phyloP scores from a whole-genome alignment of 2,113 vertebrate species.

The Semnopithecus entellus region DNA sequence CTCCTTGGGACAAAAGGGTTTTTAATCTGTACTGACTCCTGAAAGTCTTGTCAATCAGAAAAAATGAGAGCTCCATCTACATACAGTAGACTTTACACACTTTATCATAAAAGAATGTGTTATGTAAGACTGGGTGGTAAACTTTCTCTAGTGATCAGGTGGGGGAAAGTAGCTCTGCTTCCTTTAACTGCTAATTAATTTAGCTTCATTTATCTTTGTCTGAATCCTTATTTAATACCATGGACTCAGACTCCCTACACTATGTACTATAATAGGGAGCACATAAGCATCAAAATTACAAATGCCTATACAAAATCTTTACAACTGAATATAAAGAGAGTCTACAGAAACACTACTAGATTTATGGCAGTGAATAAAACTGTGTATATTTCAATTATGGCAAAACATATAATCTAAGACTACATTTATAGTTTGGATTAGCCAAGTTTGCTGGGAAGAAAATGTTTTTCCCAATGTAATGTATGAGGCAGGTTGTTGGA shows the following conservation, averaged over 20 bases:
- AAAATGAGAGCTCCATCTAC: neutral
- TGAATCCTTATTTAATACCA: slow-evolving; percentile 22
- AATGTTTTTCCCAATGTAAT: neutral
- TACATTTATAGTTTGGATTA: neutral
- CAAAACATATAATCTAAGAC: neutral
- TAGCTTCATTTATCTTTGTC: neutral
- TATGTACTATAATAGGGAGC: neutral
- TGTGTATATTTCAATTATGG: neutral
- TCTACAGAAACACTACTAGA: neutral
- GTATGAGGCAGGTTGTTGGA: neutral
- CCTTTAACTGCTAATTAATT: neutral
- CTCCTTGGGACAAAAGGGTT: neutral
- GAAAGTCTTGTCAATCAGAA: slow-evolving; percentile 1
- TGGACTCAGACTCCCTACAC: neutral
- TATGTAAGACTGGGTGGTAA: neutral
- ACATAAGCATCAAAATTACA: neutral
- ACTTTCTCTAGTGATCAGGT: neutral
- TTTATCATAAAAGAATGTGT: slow-evolving; percentile 34
- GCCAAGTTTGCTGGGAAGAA: neutral
- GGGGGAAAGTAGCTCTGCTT: neutral
- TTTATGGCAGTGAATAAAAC: neutral
- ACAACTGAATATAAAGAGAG: neutral
- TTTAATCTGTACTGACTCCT: neutral
- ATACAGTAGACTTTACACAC: neutral
- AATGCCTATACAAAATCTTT: neutral